Evolutionary conservation across 2,888 invertebrate species (phyloP), one percentile per base, ranked within the genome.

Genomic region (Galeopsomyia nigrocyanea): DNA sequence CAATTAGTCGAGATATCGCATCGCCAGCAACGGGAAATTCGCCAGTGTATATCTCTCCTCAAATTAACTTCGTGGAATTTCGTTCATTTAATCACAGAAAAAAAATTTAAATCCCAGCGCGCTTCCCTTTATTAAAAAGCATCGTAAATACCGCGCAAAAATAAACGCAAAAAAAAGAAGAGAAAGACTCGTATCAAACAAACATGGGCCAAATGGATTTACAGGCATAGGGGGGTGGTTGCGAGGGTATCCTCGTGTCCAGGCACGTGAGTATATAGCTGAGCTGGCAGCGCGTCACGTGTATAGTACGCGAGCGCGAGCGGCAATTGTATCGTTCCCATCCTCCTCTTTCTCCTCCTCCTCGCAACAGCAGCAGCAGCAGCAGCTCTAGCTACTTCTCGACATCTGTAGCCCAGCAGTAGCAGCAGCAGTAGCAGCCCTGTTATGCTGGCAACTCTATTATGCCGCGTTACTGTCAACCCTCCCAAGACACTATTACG

Each of bases 121-220:
- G 2, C 26, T 26, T 26, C 26, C 26, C 5, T 26, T 26, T 26
- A 26, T 26, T 26, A 26, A 26, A 26, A 26, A 26, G 26, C 26
- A 5, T 26, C n/a, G 5, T 26, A 26, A 26, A 26, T 26, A 26
- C 26, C 26, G 26, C 26, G 2, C 3, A 26, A 26, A 3, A 26
- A 5, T 26, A 26, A 26, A 5, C 26, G 26, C 5, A 26, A 26
- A 26, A 26, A 26, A 17, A 61, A 10, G 56, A n/a, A 17, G 64
- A 10, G 56, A n/a, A 26, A 47, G 64, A 68, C 81, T 68, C 79
- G 80, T 82, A 81, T 71, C 72, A 73, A 26, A 60, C 73, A 76
- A 82, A 81, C 82, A 81, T 82, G 82, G 26, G 26, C 3, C 5
- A 26, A 26, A 26, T 26, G 26, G 5, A 26, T 26, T 26, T 2